Percentiles rank a stretch among this genome's conserved stretches.
Conservation (phyloP, 1,140 invertebrate species). For the Drosophila triauraria region DNA sequence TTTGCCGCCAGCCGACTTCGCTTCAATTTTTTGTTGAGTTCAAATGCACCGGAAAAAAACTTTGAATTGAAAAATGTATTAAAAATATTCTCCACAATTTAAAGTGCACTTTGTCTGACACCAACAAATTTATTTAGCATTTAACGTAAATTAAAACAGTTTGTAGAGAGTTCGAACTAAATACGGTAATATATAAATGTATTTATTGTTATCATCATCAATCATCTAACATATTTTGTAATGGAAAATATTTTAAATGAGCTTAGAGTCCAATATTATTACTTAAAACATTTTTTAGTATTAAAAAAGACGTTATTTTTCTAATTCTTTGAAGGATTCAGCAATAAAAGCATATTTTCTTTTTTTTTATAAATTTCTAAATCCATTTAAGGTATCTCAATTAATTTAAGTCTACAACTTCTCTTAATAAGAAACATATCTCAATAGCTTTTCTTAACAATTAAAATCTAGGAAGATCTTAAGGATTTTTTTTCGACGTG, state of each 20-base stretch:
- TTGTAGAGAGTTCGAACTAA: fast-evolving
- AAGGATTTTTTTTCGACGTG: neutral
- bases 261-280: neutral
- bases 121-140: neutral
- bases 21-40: constrained; percentile 41
- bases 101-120: no score
- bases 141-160: no score
- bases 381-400: neutral
- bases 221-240: neutral
- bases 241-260: neutral
- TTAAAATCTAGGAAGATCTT: neutral
- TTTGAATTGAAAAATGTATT: no score
- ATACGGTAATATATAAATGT: neutral
- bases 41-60: constrained; percentile 9
- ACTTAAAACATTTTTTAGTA: neutral
- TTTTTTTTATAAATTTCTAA: neutral
- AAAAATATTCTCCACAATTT: no score
- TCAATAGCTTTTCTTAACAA: neutral
- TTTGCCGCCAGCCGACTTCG: constrained; percentile 53
- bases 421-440: no score
- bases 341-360: neutral
- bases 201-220: neutral
- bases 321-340: neutral
- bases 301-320: neutral
- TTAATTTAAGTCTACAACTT: neutral